These are phyloP conservation scores for Salvelinus fontinalis DNA, from an alignment of 2,113 vertebrate species.

Conservation along the genomic window DNA sequence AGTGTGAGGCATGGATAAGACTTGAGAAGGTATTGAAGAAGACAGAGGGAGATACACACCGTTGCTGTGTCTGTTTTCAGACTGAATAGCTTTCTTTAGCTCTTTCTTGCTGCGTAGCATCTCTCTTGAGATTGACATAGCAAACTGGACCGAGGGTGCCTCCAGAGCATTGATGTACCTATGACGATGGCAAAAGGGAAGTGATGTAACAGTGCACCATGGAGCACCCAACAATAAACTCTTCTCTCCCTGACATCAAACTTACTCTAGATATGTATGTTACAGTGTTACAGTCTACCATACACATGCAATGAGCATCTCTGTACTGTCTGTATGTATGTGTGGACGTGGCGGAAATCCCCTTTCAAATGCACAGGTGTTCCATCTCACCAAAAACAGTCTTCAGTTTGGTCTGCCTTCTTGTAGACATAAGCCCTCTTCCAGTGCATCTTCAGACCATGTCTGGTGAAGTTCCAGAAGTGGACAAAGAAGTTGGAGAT, in stretches of 20 bases:
- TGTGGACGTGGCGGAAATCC: neutral
- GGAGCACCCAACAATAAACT: neutral
- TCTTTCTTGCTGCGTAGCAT: conserved; percentile 68
- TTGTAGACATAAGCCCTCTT: conserved; percentile 83
- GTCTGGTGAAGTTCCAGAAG: conserved; percentile 65
- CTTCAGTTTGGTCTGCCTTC: conserved; percentile 71
- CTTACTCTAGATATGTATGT: neutral
- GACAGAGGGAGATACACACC: conserved; percentile 71
- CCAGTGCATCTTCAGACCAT: conserved; percentile 79
- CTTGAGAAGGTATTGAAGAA: neutral
- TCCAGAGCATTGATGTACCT: conserved; percentile 95
- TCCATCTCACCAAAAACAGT: conserved; percentile 89
- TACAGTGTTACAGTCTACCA: neutral
- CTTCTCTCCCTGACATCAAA: neutral
- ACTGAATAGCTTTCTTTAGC: conserved; percentile 44
- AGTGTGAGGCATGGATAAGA: neutral
- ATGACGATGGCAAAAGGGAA: neutral
- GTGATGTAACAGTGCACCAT: neutral
- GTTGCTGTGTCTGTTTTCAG: conserved; percentile 81
- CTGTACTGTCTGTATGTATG: neutral
- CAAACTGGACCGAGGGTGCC: conserved; percentile 79
- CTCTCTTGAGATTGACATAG: conserved; percentile 55
- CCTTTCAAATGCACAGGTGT: neutral
- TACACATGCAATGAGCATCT: neutral
- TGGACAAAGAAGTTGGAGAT: conserved; percentile 78